phyloP scores from a whole-genome alignment of 1,140 invertebrate genomes.

The Berghia stephanieae region DNA sequence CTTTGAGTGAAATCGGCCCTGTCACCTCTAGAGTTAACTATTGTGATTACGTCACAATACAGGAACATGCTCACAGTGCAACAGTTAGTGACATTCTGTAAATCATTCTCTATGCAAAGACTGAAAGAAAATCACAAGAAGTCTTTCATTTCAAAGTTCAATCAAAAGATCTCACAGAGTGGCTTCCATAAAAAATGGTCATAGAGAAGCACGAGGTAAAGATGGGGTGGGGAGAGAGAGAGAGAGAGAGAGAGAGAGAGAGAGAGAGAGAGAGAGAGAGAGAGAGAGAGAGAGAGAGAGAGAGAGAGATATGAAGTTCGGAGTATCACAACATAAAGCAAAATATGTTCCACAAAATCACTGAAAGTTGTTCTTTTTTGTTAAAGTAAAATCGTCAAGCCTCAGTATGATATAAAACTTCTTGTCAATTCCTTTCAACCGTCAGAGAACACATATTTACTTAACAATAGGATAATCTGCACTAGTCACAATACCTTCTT shows the following conservation, averaged over 20 bases:
- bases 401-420: too few relatives aligned
- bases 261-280: not conserved
- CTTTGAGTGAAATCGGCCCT: too few relatives aligned
- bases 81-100: not conserved
- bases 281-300: not conserved
- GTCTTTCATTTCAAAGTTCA: too few relatives aligned
- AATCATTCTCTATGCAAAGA: not conserved
- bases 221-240: not conserved
- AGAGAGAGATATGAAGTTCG: not conserved
- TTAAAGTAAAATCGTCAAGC: too few relatives aligned
- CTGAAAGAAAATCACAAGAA: not conserved
- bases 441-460: not conserved
- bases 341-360: not conserved
- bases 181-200: not conserved
- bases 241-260: conserved; percentile 15
- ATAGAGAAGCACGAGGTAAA: not conserved
- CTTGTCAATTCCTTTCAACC: not conserved
- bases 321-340: not conserved
- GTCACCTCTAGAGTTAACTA: too few relatives aligned
- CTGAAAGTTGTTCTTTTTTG: too few relatives aligned
- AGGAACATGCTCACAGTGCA: not conserved
- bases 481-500: too few relatives aligned
- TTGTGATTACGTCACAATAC: not conserved
- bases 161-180: too few relatives aligned
- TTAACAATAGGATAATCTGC: conserved; percentile 5